These are phyloP conservation scores for Chesias legatella DNA, from an alignment of 2,888 invertebrate species.

Conservation along the genomic window DNA sequence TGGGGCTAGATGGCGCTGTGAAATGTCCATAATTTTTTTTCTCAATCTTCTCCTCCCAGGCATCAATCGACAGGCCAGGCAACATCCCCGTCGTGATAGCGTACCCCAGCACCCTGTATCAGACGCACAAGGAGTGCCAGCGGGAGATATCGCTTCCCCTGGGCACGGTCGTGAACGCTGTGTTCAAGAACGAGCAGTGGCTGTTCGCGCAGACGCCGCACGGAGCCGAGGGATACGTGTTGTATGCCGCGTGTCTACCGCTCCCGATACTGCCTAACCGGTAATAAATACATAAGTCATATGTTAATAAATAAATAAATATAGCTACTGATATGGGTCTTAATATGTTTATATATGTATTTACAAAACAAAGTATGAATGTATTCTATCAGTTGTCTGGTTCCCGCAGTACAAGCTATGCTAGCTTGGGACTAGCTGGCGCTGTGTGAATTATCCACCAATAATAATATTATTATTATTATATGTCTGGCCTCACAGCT, in stretches of 20 bases:
- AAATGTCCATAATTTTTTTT: neutral
- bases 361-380: too few species aligned
- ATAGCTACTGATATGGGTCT: too few species aligned
- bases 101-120: constrained; percentile 86
- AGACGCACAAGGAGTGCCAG: constrained; percentile 85
- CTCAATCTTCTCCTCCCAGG: constrained; percentile 63
- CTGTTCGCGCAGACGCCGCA: constrained; percentile 92
- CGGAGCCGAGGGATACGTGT: constrained; percentile 90
- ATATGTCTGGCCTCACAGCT: too few species aligned
- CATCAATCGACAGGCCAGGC: constrained; percentile 89
- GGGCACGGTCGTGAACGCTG: constrained; percentile 92
- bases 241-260: constrained; percentile 88
- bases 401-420: too few species aligned
- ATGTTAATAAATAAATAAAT: too few species aligned
- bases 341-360: too few species aligned
- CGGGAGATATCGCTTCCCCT: constrained; percentile 85
- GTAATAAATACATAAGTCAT: constrained; percentile 34
- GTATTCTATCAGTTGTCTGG: too few species aligned
- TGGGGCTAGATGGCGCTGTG: neutral
- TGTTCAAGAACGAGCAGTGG: constrained; percentile 92
- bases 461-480: too few species aligned
- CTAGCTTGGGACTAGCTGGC: too few species aligned
- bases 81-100: constrained; percentile 92
- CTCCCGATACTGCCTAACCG: constrained; percentile 85
- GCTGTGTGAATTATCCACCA: too few species aligned